phyloP scores from a whole-genome alignment of 2,888 invertebrate genomes.

The Hyposoter dolosus region DNA sequence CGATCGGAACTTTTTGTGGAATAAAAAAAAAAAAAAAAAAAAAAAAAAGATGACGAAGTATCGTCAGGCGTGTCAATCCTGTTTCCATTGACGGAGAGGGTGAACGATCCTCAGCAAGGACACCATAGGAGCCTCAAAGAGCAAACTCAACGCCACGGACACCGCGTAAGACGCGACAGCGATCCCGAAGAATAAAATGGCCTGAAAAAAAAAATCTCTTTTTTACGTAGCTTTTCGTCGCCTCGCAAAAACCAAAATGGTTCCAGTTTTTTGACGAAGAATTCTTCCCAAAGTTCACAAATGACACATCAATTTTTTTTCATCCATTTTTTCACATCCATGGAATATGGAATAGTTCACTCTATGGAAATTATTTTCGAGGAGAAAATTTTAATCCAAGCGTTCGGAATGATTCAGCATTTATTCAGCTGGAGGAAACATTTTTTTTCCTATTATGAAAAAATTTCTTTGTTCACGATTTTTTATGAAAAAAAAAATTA shows the following conservation, averaged over 20 bases:
- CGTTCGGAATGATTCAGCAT: too few species aligned
- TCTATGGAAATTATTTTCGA: neutral
- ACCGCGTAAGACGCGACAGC: slow-evolving; percentile 83
- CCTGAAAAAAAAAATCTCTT: slow-evolving; percentile 81
- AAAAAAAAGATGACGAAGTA: neutral
- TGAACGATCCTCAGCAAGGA: slow-evolving; percentile 86
- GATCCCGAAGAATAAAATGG: slow-evolving; percentile 86
- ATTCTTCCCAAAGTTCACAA: neutral
- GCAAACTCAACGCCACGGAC: slow-evolving; percentile 85
- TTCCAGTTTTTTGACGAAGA: neutral
- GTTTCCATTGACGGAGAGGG: slow-evolving; percentile 78
- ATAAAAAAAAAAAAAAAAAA: neutral
- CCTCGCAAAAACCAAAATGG: neutral
- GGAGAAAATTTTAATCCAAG: too few species aligned
- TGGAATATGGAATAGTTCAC: neutral
- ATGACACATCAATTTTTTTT: neutral
- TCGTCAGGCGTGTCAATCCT: slow-evolving; percentile 40
- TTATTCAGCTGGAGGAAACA: too few species aligned
- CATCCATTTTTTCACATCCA: neutral
- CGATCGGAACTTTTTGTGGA: neutral
- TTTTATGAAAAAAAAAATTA: too few species aligned
- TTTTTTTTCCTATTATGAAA: too few species aligned
- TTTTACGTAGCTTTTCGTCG: neutral
- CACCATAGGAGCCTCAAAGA: slow-evolving; percentile 88
- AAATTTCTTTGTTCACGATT: too few species aligned